These are phyloP conservation scores for Sapajus apella DNA, from an alignment of 2,113 vertebrate genomes.

Conservation along the genomic window DNA sequence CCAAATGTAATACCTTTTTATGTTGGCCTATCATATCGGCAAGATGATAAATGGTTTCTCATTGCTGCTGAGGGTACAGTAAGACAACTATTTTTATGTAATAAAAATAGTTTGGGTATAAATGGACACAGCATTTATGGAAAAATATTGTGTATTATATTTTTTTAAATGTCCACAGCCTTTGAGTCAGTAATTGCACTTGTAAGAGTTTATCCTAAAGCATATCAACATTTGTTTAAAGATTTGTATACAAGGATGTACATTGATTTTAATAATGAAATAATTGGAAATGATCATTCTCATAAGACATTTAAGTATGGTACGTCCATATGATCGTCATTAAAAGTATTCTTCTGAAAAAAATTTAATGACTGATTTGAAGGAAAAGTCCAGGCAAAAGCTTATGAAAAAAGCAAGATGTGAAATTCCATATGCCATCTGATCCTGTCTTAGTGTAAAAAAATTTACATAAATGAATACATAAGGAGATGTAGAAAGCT, in stretches of 20 bases:
- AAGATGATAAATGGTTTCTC: background rate
- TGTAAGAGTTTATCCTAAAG: constrained; percentile 14
- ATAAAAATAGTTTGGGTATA: background rate
- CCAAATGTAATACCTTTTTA: background rate
- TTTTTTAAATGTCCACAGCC: constrained; percentile 41
- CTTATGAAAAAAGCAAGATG: background rate
- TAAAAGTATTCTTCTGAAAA: constrained; percentile 13
- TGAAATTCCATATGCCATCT: background rate
- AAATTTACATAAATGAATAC: background rate
- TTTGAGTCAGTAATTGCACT: constrained; percentile 8
- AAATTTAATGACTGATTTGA: background rate
- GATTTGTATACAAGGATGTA: background rate
- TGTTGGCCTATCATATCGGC: background rate
- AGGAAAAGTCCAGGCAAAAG: background rate
- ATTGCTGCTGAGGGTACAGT: background rate
- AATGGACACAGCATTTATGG: background rate
- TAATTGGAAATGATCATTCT: background rate
- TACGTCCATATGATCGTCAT: background rate
- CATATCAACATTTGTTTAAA: constrained; percentile 33
- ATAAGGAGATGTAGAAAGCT: background rate
- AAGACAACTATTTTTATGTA: background rate
- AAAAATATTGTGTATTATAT: background rate
- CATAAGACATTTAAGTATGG: background rate
- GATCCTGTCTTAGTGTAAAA: background rate
- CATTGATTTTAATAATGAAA: constrained; percentile 32